Base-by-base conservation (phyloP, 2,797 vertebrate genomes). In the Pipistrellus pipistrellus region DNA sequence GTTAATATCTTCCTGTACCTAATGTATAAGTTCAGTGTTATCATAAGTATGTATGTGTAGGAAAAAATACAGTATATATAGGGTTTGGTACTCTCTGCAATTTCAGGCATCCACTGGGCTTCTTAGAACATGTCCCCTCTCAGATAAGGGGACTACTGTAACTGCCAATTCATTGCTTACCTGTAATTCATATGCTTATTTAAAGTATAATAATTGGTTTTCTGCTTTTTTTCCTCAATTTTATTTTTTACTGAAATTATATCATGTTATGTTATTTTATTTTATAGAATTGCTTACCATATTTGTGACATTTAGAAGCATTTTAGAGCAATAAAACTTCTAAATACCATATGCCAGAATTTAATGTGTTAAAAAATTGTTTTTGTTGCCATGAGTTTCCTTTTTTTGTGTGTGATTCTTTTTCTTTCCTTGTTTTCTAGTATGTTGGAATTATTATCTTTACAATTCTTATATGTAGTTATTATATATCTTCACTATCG, bases 241-340 rank as follows among this genome's bases (percentile, higher is more conserved):
- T 84, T 25, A 86, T 48, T 80, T 92, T 93, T 92, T 94, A 81
- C n/a, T 32, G 15, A 94, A 97, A 81, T 51, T 53, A 85, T 85
- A 64, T 57, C 27, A 38, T 20, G 4, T 51, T 59, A 14, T 35
- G 2, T 75, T 51, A 59, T 86, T 75, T 96, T 96, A 78, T 32
- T 75, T 96, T 96, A 78, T 32, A 15, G 38, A 86, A 25, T 96
- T n/a, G 64, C 10, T 86, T 41, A 44, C 44, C 89, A 38, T 89
- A 87, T 90, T 93, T 80, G 14, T 76, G 14, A 57, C 72, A 9
- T 27, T 86, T 83, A 84, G 48, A 81, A 81, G 32, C 20, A 88
- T 73, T 85, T 64, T 69, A 93, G 87, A 86, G 62, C 30, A 68
- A 14, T 71, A 69, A 23, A 75, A 66, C 46, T 86, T 35, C 13